Percentiles rank a stretch among this genome's conserved stretches.
Conservation (phyloP, 2,113 vertebrate species). For the Tragelaphus scriptus region DNA sequence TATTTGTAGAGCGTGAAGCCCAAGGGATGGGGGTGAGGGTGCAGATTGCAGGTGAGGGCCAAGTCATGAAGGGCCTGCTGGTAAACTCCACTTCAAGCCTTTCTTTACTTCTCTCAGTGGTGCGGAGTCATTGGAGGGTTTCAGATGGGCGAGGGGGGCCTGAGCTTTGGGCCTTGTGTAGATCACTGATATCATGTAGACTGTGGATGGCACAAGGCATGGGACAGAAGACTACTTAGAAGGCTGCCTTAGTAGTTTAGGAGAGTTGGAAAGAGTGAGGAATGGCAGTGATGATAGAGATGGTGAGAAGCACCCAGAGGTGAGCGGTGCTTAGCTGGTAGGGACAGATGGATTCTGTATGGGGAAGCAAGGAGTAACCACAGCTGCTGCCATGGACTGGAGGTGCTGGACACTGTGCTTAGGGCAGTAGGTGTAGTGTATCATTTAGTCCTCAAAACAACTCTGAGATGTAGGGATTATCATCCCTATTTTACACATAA, state of each 20-base stretch:
- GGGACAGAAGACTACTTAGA: background rate
- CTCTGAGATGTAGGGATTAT: background rate
- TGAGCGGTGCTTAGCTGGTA: background rate
- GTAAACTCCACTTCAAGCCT: background rate
- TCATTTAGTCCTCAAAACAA: background rate
- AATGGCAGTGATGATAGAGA: background rate
- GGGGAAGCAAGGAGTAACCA: background rate
- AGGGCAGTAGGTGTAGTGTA: background rate
- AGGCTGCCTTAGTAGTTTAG: background rate
- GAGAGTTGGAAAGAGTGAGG: background rate
- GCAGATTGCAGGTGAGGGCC: background rate
- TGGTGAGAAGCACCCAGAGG: background rate
- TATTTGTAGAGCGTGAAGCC: background rate
- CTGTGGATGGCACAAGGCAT: background rate
- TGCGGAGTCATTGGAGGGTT: background rate
- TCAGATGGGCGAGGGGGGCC: background rate
- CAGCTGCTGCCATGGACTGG: background rate
- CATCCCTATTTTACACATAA: background rate
- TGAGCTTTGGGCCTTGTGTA: background rate
- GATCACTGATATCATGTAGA: background rate
- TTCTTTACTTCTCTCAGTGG: background rate
- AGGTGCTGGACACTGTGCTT: background rate
- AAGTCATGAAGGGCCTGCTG: background rate
- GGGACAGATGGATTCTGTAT: background rate
- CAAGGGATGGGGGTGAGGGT: rapidly evolving